Percentiles rank a stretch among this genome's conserved stretches.
phyloP scores from a whole-genome alignment of 2,797 vertebrate genomes.

The Novumbra hubbsi region DNA sequence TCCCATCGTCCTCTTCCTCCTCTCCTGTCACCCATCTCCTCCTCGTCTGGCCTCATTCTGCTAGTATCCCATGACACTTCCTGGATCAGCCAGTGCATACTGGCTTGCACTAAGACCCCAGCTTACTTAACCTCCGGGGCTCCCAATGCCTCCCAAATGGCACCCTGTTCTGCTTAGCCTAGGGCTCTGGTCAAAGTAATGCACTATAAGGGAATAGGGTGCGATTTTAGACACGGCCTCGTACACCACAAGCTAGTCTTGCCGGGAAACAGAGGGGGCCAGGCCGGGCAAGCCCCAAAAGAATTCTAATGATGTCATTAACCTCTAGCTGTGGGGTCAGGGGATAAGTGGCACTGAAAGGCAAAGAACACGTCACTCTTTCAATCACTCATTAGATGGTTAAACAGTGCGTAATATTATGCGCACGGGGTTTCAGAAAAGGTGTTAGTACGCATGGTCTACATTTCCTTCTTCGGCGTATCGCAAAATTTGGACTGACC shows the following conservation, averaged over 20 bases:
- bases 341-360: slow-evolving; percentile 56
- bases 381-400: slow-evolving; percentile 2
- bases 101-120: slow-evolving; percentile 50
- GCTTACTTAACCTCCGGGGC: slow-evolving; percentile 63
- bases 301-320: slow-evolving; percentile 82
- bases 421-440: background rate
- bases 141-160: background rate
- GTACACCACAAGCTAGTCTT: slow-evolving; percentile 55
- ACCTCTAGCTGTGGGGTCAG: slow-evolving; percentile 64
- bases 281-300: slow-evolving; percentile 63
- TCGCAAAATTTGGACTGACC: too few species aligned
- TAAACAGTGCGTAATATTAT: background rate
- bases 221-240: slow-evolving; percentile 52
- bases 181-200: background rate
- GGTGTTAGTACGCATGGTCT: too few species aligned
- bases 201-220: background rate
- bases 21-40: slow-evolving; percentile 24
- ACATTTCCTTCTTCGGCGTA: too few species aligned
- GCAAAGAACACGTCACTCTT: slow-evolving; percentile 67
- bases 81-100: slow-evolving; percentile 43
- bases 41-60: slow-evolving; percentile 64
- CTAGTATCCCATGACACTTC: slow-evolving; percentile 70
- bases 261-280: slow-evolving; percentile 62
- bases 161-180: background rate
- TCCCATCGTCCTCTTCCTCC: slow-evolving; percentile 31